Base-by-base conservation (phyloP, 2,113 vertebrate species). In the Podarcis raffonei region DNA sequence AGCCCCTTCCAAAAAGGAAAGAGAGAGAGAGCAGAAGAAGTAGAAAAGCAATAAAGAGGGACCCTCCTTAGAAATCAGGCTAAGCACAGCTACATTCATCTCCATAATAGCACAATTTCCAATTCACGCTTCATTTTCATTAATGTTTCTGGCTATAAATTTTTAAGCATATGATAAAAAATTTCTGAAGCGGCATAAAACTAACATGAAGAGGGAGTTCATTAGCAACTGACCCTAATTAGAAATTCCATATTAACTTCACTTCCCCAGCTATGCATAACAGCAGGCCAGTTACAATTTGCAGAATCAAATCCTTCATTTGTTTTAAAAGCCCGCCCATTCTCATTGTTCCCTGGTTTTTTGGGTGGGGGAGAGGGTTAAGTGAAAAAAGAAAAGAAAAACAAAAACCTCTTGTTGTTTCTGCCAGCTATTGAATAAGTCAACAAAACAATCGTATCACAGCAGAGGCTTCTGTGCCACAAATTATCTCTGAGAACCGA, bases 131-230 rank as follows among this genome's bases (percentile, higher is more conserved):
- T 98, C 97, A 97, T 98, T 97, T 97, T 97, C 97, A 97, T 97
- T 98, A 98, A 98, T 97, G 97, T 97, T 98, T 97, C 97, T 94
- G 94, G 94, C 97, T 96, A 98, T 98, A 98, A 97, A 98, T 97
- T 97, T 97, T 98, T 97, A 97, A 98, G 96, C 97, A 97, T 97
- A 97, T 97, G 97, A 98, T 97, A 97, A 98, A 98, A 97, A 98
- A 97, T 97, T 98, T 98, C 97, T 97, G 97, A 97, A 97, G 97
- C 96, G 74, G 96, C 97, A 97, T 98, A 98, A 98, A 98, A 97
- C 97, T 97, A 98, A 97, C 97, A 97, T 95, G 97, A 96, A 97
- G 95, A 94, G 95, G 88, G 96, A 97, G 96, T 97, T 97, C 95
- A 97, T 98, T 98, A 97, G 96, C 95, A 96, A 96, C 96, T 97